Conservation (phyloP, 2,888 invertebrate genomes). For the Liposcelis brunnea region DNA sequence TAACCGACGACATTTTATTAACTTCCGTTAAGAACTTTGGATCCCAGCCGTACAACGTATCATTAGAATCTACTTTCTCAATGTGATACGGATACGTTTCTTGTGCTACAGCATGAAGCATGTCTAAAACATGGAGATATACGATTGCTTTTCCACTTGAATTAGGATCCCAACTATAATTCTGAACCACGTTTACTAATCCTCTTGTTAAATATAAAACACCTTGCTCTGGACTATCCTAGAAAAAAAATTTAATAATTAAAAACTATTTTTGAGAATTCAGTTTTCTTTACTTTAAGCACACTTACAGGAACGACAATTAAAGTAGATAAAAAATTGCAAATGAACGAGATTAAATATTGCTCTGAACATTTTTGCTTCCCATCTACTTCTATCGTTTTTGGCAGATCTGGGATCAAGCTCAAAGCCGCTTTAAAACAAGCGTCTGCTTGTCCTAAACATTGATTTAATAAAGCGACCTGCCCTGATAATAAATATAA, state of each 20-base stretch:
- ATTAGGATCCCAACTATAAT: constrained; percentile 50
- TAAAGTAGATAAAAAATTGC: constrained; percentile 65
- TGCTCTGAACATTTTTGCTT: constrained; percentile 54
- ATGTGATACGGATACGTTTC: constrained; percentile 75
- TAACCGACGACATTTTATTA: constrained; percentile 53
- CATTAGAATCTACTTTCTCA: constrained; percentile 81
- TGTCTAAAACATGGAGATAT: constrained; percentile 57
- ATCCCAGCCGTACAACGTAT: constrained; percentile 78
- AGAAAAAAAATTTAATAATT: constrained; percentile 19
- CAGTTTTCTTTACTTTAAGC: background rate
- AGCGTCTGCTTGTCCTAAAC: constrained; percentile 87
- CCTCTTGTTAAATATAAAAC: constrained; percentile 66
- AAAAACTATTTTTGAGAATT: too few species aligned
- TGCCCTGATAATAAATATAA: constrained; percentile 78
- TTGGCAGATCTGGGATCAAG: constrained; percentile 60
- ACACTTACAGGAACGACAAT: constrained; percentile 58
- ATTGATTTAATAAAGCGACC: constrained; percentile 74
- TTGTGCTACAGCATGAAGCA: constrained; percentile 61
- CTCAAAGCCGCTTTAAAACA: constrained; percentile 80
- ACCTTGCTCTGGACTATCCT: constrained; percentile 81
- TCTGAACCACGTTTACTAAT: constrained; percentile 62
- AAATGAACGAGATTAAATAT: constrained; percentile 49
- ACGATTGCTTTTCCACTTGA: constrained; percentile 47
- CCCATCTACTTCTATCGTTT: constrained; percentile 51
- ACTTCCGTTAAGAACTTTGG: constrained; percentile 68